A percentile compares a stretch with the other conserved stretches of the same genome.
Conservation (phyloP, 2,797 vertebrate genomes). For the Phoeniculus purpureus region DNA sequence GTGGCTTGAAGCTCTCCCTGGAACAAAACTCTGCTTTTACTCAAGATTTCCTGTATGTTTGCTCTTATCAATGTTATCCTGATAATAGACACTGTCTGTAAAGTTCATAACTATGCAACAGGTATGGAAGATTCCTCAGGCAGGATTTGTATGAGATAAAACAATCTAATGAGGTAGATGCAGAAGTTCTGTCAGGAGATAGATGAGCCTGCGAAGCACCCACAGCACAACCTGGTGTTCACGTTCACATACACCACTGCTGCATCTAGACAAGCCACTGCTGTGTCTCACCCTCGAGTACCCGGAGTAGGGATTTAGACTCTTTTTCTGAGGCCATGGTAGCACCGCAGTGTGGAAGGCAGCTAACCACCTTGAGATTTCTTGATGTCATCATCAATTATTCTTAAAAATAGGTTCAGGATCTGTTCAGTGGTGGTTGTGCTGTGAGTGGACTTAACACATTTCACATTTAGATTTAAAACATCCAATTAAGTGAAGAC, state of each 20-base stretch:
- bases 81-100: background rate
- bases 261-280: accelerated
- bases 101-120: background rate
- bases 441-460: accelerated
- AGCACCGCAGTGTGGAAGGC: background rate
- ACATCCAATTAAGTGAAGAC: background rate
- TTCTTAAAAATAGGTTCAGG: background rate
- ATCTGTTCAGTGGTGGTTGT: accelerated
- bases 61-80: background rate
- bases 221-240: constrained; percentile 42
- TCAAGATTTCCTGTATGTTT: background rate
- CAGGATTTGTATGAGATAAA: background rate
- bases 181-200: background rate
- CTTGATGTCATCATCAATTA: background rate
- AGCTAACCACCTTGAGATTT: background rate
- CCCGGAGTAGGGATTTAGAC: accelerated
- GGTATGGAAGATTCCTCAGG: background rate
- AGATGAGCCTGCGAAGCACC: background rate
- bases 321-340: background rate
- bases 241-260: background rate
- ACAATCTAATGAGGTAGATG: no score
- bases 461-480: background rate
- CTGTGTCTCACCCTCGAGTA: background rate
- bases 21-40: background rate
- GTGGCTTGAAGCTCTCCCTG: background rate